These are phyloP conservation scores for Oxygymnocypris stewartii DNA, from an alignment of 2,113 vertebrate genomes.

Conservation along the genomic window DNA sequence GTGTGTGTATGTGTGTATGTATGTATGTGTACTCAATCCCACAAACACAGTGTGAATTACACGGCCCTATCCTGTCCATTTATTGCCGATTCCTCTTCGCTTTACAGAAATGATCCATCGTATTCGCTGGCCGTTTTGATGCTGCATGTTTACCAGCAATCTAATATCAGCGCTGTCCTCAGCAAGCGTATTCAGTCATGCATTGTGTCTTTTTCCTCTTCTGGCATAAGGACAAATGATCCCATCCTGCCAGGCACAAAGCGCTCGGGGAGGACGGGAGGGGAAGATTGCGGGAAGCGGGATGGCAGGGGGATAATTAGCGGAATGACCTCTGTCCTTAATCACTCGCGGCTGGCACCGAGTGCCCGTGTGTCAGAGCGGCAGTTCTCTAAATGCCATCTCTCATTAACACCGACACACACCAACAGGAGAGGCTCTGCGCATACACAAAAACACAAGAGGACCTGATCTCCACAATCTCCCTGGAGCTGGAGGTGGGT, in stretches of 20 bases:
- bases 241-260: slow-evolving; percentile 26
- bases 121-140: background rate
- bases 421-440: background rate
- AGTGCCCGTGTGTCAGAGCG: slow-evolving; percentile 74
- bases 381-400: slow-evolving; percentile 79
- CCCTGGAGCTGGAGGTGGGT: background rate
- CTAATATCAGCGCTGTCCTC: slow-evolving; percentile 26
- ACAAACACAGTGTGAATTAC: slow-evolving; percentile 24
- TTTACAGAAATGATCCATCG: slow-evolving; percentile 8
- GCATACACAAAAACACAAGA: background rate
- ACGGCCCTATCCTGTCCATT: slow-evolving; percentile 13
- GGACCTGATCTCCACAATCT: background rate
- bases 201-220: slow-evolving; percentile 11
- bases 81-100: slow-evolving; percentile 10
- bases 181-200: slow-evolving; percentile 18
- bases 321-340: slow-evolving; percentile 78
- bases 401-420: slow-evolving; percentile 72
- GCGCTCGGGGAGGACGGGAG: slow-evolving; percentile 9
- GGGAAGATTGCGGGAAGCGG: slow-evolving; percentile 59
- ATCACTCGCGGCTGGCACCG: slow-evolving; percentile 76
- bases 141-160: slow-evolving; percentile 15
- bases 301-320: slow-evolving; percentile 77
- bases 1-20: background rate
- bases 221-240: slow-evolving; percentile 30
- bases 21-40: background rate